A percentile compares a stretch with the other conserved stretches of the same genome.
These are phyloP conservation scores for Ferdinandea cuprea DNA, from an alignment of 2,888 invertebrate species.

Conservation along the genomic window DNA sequence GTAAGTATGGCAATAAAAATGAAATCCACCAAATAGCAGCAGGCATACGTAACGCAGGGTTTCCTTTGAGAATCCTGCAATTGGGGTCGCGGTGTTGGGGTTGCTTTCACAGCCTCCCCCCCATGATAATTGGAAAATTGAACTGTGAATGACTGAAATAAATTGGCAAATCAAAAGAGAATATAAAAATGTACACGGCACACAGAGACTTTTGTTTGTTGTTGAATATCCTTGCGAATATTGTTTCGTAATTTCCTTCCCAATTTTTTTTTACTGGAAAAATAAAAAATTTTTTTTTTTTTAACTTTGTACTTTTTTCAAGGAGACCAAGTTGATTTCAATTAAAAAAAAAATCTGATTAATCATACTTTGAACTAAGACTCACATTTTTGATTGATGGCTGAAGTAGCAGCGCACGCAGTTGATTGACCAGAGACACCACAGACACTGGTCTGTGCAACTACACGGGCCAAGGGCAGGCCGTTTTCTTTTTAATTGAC, in stretches of 20 bases:
- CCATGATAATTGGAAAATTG: conserved; percentile 62
- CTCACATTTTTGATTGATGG: conserved; percentile 70
- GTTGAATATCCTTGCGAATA: background rate
- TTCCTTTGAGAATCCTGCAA: conserved; percentile 37
- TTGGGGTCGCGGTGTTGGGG: background rate
- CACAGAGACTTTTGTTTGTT: background rate
- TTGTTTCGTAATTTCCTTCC: conserved; percentile 47
- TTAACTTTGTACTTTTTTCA: background rate
- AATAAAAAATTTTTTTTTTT: conserved; percentile 3
- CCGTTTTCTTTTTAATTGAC: conserved; percentile 55
- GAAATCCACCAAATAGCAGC: conserved; percentile 20
- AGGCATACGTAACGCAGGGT: conserved; percentile 6
- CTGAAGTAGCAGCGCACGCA: conserved; percentile 39
- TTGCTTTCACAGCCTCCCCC: conserved; percentile 43
- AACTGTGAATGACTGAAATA: conserved; percentile 63
- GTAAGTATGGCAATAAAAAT: conserved; percentile 55
- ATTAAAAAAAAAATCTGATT: too few species aligned
- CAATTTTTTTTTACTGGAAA: background rate
- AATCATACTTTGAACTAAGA: too few species aligned
- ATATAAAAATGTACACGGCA: conserved; percentile 26
- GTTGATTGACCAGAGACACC: conserved; percentile 74
- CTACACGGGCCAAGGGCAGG: conserved; percentile 52
- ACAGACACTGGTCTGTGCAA: too few species aligned
- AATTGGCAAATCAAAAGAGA: conserved; percentile 62
- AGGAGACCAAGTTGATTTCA: background rate